These are phyloP conservation scores for Drosophila tsacasi DNA, from an alignment of 1,140 invertebrate genomes.

Conservation along the genomic window DNA sequence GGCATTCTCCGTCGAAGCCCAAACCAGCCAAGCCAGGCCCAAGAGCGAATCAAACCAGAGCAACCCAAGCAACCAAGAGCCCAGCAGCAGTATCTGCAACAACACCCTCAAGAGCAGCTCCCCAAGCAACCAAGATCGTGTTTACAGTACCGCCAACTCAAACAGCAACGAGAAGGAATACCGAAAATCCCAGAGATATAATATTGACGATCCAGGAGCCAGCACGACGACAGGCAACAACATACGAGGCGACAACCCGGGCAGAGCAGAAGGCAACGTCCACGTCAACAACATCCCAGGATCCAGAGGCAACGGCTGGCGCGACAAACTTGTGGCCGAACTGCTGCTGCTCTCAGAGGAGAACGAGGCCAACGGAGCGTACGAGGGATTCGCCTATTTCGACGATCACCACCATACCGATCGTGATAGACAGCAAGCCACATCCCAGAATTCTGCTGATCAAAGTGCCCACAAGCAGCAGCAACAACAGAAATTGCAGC, in stretches of 20 bases:
- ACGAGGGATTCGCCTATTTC: conserved; percentile 49
- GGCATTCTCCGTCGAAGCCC: conserved; percentile 79
- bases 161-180: conserved; percentile 58
- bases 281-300: conserved; percentile 13
- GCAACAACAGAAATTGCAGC: conserved; percentile 35
- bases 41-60: conserved; percentile 67
- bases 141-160: conserved; percentile 26
- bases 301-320: conserved; percentile 31
- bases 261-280: conserved; percentile 7
- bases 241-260: conserved; percentile 47
- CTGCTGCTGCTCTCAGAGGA: conserved; percentile 65
- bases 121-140: conserved; percentile 43
- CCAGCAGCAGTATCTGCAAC: conserved; percentile 37
- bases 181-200: conserved; percentile 80
- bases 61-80: conserved; percentile 48
- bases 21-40: conserved; percentile 77
- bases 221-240: conserved; percentile 61
- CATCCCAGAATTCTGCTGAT: conserved; percentile 77
- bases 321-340: conserved; percentile 47
- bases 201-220: conserved; percentile 85
- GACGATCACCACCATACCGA: conserved; percentile 64
- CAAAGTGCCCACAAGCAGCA: conserved; percentile 57
- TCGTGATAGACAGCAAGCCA: conserved; percentile 65
- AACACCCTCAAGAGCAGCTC: conserved; percentile 36
- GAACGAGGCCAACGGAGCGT: conserved; percentile 59